A percentile compares a stretch with the other conserved stretches of the same genome.
Evolutionary conservation across 2,113 vertebrate genomes (phyloP).

Genomic region (Eleginops maclovinus): DNA sequence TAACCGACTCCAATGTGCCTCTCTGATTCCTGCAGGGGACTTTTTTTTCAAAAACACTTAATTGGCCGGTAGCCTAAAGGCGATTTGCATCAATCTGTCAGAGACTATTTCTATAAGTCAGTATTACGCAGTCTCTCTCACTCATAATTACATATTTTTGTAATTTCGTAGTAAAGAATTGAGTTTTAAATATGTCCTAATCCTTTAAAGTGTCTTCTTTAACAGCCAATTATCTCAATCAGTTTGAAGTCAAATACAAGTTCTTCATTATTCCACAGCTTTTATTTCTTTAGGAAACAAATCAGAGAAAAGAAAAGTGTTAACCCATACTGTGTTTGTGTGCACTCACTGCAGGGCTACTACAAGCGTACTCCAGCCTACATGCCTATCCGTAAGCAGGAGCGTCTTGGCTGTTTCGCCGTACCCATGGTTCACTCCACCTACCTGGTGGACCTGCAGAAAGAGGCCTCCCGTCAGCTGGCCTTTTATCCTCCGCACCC

Average conservation of each 20-base stretch:
- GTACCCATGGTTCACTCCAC: conserved; percentile 96
- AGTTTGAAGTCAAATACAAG: not conserved
- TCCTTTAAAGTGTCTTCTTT: not conserved
- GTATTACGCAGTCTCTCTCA: not conserved
- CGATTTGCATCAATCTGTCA: not conserved
- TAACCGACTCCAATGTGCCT: conserved; percentile 5
- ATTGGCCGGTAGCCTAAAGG: conserved; percentile 24
- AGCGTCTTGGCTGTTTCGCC: conserved; percentile 87
- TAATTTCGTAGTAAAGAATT: not conserved
- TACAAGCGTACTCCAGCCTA: conserved; percentile 90
- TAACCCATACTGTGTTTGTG: not conserved
- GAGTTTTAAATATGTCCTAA: not conserved
- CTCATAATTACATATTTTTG: not conserved
- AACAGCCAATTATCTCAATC: not conserved
- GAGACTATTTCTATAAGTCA: conserved; percentile 4
- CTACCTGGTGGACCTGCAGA: conserved; percentile 89
- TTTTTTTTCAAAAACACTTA: conserved; percentile 7
- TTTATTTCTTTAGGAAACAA: not conserved
- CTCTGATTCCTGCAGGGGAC: conserved; percentile 20
- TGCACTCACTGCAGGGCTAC: conserved; percentile 83
- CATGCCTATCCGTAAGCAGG: conserved; percentile 88
- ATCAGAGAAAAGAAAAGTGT: not conserved
- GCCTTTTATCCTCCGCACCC: conserved; percentile 89
- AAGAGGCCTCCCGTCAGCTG: conserved; percentile 83
- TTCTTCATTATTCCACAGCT: not conserved